Conservation (phyloP, 2,888 invertebrate species). For the Hirtodrosophila confusa region DNA sequence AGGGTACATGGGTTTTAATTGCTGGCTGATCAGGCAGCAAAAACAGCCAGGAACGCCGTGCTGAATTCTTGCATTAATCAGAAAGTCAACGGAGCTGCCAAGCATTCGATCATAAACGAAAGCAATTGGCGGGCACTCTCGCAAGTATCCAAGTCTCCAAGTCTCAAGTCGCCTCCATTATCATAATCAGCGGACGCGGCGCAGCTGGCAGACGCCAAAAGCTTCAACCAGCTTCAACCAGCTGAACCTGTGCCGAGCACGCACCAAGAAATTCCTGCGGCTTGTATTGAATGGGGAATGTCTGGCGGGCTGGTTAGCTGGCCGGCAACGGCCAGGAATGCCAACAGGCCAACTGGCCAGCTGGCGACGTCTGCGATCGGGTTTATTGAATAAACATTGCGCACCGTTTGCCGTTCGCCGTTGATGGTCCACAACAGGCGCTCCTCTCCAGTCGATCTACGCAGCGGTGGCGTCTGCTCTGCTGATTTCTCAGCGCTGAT, state of each 20-base stretch:
- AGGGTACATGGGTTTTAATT: constrained; percentile 70
- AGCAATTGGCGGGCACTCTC: constrained; percentile 64
- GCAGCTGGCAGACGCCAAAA: constrained; percentile 74
- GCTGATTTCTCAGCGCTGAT: constrained; percentile 65
- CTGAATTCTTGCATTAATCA: constrained; percentile 79
- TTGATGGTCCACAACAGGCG: neutral
- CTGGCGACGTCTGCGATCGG: constrained; percentile 66
- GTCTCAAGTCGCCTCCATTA: constrained; percentile 58
- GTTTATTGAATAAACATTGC: constrained; percentile 83
- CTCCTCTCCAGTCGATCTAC: constrained; percentile 1
- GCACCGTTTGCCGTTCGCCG: constrained; percentile 11
- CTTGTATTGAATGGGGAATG: constrained; percentile 77
- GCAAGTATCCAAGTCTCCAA: constrained; percentile 11
- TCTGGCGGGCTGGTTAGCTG: constrained; percentile 20
- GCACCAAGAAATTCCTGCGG: constrained; percentile 83
- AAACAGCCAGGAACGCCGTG: constrained; percentile 53
- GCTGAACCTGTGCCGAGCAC: constrained; percentile 82
- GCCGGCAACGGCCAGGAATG: constrained; percentile 46
- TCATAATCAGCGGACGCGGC: constrained; percentile 72
- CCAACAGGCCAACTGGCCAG: constrained; percentile 45
- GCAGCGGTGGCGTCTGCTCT: constrained; percentile 57
- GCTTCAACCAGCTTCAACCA: constrained; percentile 18
- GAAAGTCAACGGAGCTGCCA: constrained; percentile 79
- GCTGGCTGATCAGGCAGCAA: constrained; percentile 46
- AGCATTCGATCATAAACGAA: constrained; percentile 73